Evolutionary conservation across 2,888 invertebrate genomes (phyloP).

Genomic region (Himalopsyche japonica): DNA sequence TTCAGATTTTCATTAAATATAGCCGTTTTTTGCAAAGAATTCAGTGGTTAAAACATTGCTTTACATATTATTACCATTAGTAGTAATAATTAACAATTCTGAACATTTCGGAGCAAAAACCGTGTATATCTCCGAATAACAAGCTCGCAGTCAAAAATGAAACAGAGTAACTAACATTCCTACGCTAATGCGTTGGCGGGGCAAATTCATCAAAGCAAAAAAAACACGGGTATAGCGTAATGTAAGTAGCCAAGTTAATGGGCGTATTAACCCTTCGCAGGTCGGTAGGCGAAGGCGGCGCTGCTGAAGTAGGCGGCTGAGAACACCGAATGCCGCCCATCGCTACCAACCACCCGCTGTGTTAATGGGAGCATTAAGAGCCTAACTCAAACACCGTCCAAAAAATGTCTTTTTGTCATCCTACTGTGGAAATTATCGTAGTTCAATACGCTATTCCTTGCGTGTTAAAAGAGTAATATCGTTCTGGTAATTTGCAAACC

Average conservation of each 20-base stretch:
- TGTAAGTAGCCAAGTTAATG: slow-evolving; percentile 31
- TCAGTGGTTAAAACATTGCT: no score
- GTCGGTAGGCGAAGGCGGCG: neutral
- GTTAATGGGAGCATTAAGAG: neutral
- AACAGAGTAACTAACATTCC: neutral
- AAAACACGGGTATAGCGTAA: slow-evolving; percentile 28
- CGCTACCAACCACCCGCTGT: neutral
- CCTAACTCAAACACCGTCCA: neutral
- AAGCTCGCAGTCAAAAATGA: neutral
- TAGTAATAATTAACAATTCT: no score
- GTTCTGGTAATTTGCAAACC: no score
- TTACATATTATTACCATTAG: no score
- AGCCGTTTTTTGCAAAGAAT: no score
- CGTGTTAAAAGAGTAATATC: no score
- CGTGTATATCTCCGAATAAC: no score
- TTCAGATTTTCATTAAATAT: no score
- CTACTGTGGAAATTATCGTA: no score
- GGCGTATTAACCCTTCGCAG: slow-evolving; percentile 28
- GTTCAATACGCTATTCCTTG: no score
- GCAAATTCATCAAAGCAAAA: slow-evolving; percentile 18
- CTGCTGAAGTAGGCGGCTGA: neutral
- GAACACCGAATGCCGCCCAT: neutral
- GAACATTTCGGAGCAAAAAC: no score
- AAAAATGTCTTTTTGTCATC: neutral
- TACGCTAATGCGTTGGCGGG: slow-evolving; percentile 15